Percentiles rank a stretch among this genome's conserved stretches.
Conservation (phyloP, 2,888 invertebrate genomes). For the Melolontha melolontha region DNA sequence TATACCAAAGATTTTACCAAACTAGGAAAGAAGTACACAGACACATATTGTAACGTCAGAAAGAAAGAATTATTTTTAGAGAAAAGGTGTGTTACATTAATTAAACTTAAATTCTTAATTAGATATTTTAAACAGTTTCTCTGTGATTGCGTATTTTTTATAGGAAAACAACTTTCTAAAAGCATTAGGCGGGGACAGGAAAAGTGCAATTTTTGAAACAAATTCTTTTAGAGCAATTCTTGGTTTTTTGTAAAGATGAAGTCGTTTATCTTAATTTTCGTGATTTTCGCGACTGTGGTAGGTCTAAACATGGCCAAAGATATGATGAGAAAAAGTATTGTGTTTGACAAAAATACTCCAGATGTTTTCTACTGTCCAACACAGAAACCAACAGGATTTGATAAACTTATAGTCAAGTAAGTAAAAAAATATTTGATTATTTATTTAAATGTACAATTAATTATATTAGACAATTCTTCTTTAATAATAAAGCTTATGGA, state of each 20-base stretch:
- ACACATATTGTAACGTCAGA: too few relatives aligned
- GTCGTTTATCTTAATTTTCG: constrained; percentile 6
- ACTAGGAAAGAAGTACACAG: too few relatives aligned
- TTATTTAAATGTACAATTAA: too few relatives aligned
- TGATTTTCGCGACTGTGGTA: constrained; percentile 39
- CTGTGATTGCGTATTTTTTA: background rate
- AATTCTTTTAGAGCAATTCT: background rate
- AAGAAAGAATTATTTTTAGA: too few relatives aligned
- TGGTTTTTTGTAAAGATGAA: constrained; percentile 12
- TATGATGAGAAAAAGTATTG: constrained; percentile 82
- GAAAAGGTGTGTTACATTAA: background rate
- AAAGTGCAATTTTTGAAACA: constrained; percentile 6
- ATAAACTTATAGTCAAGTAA: constrained; percentile 78
- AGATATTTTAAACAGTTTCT: too few relatives aligned
- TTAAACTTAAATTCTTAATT: too few relatives aligned
- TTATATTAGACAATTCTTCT: background rate
- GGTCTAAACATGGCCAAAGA: constrained; percentile 68
- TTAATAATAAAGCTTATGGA: too few relatives aligned
- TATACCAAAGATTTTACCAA: constrained; percentile 31
- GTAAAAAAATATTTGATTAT: constrained; percentile 43
- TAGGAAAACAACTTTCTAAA: constrained; percentile 35
- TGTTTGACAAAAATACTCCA: constrained; percentile 83
- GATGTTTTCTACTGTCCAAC: constrained; percentile 84
- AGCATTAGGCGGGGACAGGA: background rate
- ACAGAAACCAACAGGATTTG: constrained; percentile 80